Evolutionary conservation across 2,888 invertebrate species (phyloP).

Genomic region (Ornithoptera priamus): DNA sequence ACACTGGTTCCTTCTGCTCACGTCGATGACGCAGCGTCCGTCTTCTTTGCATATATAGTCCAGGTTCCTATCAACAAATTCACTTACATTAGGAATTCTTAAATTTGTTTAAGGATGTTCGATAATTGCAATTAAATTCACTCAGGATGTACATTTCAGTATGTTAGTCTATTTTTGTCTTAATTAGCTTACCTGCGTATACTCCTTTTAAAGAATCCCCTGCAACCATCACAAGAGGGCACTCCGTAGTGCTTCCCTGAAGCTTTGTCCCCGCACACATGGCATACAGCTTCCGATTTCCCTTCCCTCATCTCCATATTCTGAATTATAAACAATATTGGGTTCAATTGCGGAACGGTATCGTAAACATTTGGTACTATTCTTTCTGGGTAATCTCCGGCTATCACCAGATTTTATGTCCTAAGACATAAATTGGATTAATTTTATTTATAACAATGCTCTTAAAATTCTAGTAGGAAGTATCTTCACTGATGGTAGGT

Average conservation of each 20-base stretch:
- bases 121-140: no score
- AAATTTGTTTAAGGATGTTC: no score
- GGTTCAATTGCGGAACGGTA: neutral
- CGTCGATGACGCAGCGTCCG: constrained; percentile 93
- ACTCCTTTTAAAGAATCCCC: constrained; percentile 96
- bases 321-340: neutral
- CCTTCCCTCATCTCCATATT: constrained; percentile 51
- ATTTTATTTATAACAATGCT: no score
- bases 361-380: no score
- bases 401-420: no score
- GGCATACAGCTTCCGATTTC: constrained; percentile 84
- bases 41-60: constrained; percentile 96
- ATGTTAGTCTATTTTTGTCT: no score
- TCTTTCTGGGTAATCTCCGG: no score
- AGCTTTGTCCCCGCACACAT: constrained; percentile 90
- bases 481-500: no score
- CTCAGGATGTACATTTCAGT: no score
- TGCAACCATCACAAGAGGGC: constrained; percentile 90
- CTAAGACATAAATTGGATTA: no score
- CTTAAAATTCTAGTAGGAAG: no score
- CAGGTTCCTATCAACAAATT: constrained; percentile 82
- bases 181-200: constrained; percentile 84
- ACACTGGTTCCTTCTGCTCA: constrained; percentile 95
- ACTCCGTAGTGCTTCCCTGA: constrained; percentile 95
- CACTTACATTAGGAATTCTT: no score